Base-by-base conservation (phyloP, 2,888 invertebrate species). In the Cryptocephalus moraei region DNA sequence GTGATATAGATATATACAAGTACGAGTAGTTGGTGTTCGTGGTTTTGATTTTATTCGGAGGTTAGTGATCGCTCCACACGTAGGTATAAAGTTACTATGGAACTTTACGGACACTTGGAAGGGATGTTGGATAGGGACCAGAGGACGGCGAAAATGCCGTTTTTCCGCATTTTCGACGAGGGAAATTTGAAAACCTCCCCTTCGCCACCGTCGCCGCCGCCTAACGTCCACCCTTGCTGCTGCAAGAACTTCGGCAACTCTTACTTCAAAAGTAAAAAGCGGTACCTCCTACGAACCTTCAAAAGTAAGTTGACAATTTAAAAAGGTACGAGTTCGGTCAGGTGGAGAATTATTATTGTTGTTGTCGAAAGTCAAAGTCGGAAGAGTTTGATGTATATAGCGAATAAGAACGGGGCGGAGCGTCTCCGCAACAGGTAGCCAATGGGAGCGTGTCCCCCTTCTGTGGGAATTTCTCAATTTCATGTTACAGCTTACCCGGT, bases 71-170 rank as follows among this genome's bases (percentile, higher is more conserved):
- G 22, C 3, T 22, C 22, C 6, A 22, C 22, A 22, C 22, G 22
- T 22, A 4, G 2, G 2, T 4, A 4, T 22, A 22, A 22, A 36
- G 12, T 36, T n/a, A 36, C 6, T 8, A 47, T 44, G 44, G 44
- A 47, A 31, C 4, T 43, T 33, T 14, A 40, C 10, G 43, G 13
- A 4, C 65, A 67, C 50, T 40, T 64, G 39, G 58, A 54, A 43
- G 68, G 69, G 39, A 69, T 69, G 68, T 55, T 69, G 45, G 66
- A 69, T 46, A 61, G 69, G 34, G 69, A 69, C 50, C 65, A 65
- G 55, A 63, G 69, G 51, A 69, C 69, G 33, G 66, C 66, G 14
- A 68, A 66, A 52, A 44, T 53, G 39, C 50, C 50, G 41, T 49
- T n/a, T 40, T 31, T 40, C 6, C 6, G 22, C 22, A 22, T 22